phyloP scores from a whole-genome alignment of 2,113 vertebrate species.

The Tinamus guttatus region DNA sequence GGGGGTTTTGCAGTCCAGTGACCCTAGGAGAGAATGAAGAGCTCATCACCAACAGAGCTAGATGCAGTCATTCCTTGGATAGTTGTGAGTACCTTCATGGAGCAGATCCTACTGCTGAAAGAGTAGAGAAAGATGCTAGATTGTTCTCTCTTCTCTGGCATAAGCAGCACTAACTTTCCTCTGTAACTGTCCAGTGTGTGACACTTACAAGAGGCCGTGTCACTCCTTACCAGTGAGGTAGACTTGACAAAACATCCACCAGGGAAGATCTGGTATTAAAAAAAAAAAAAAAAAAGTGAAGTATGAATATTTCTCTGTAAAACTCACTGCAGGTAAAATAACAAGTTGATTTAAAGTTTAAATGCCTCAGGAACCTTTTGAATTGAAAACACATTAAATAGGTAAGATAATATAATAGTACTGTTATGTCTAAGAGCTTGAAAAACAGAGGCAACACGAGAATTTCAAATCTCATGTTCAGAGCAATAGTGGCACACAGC shows the following conservation, averaged over 20 bases:
- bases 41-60: background rate
- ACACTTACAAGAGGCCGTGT: background rate
- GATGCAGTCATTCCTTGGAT: background rate
- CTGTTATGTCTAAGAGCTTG: background rate
- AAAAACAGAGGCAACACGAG: background rate
- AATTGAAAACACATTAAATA: background rate
- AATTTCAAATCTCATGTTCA: slow-evolving; percentile 13
- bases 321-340: background rate
- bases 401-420: background rate
- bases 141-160: background rate
- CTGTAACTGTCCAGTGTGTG: background rate
- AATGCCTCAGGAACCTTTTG: background rate
- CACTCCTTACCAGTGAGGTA: background rate
- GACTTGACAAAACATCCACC: background rate
- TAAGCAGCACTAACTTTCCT: background rate
- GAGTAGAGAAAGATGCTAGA: background rate
- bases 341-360: background rate
- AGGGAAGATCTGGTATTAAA: background rate
- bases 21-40: background rate
- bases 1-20: background rate
- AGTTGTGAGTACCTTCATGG: background rate
- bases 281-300: background rate
- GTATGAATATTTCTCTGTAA: background rate
- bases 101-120: background rate
- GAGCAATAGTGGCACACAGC: background rate